phyloP scores from a whole-genome alignment of 2,888 invertebrate genomes.

The Helicoverpa assulta region DNA sequence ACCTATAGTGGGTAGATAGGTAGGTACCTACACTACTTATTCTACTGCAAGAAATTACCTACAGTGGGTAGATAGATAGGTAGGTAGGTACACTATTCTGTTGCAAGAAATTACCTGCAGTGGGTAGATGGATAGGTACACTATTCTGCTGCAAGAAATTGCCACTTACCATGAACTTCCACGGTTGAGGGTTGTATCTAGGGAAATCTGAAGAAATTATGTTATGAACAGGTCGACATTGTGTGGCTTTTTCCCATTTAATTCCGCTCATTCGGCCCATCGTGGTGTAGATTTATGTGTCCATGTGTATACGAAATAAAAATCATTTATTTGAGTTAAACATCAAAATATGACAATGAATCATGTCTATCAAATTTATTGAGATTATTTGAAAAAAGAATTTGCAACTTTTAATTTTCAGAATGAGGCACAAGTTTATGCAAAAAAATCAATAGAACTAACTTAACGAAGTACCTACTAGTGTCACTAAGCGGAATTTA shows the following conservation, averaged over 20 bases:
- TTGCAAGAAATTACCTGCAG: too few relatives aligned
- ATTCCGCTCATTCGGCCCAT: constrained; percentile 81
- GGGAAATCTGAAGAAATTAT: constrained; percentile 90
- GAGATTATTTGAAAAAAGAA: neutral
- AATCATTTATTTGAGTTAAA: constrained; percentile 32
- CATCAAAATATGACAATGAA: constrained; percentile 47
- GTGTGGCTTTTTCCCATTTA: constrained; percentile 88
- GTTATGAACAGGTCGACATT: constrained; percentile 85
- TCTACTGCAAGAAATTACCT: too few relatives aligned
- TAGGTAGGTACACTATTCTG: too few relatives aligned
- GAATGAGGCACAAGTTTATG: too few relatives aligned
- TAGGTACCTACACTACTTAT: too few relatives aligned
- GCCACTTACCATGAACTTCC: constrained; percentile 88
- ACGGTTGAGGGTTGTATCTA: constrained; percentile 86
- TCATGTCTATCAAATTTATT: neutral
- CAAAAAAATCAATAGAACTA: too few relatives aligned
- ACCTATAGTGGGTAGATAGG: too few relatives aligned
- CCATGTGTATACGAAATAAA: constrained; percentile 37
- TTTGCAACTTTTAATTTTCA: neutral
- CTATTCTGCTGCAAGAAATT: neutral
- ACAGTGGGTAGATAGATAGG: too few relatives aligned
- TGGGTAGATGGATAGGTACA: too few relatives aligned
- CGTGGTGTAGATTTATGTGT: constrained; percentile 51
- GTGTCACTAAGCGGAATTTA: too few relatives aligned
- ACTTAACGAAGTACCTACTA: too few relatives aligned